phyloP scores from a whole-genome alignment of 2,888 invertebrate species.

The Cephus pulcher region DNA sequence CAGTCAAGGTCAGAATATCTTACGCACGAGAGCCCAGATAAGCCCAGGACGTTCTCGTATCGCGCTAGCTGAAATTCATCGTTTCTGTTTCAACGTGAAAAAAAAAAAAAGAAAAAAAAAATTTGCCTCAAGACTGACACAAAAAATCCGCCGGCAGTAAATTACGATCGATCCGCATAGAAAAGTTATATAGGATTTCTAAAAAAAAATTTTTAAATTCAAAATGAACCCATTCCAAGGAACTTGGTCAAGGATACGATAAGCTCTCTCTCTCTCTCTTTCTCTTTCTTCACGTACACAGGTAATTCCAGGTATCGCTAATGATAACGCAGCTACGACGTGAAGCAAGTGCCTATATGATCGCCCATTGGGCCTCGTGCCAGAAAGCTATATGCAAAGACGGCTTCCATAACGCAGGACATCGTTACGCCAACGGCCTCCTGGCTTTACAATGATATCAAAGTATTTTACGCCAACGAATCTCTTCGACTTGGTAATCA shows the following conservation, averaged over 20 bases:
- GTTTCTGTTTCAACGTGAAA: neutral
- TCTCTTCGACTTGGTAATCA: neutral
- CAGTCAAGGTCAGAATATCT: neutral
- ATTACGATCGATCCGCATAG: neutral
- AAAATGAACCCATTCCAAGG: neutral
- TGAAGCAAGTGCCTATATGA: neutral
- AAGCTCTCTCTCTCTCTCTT: neutral
- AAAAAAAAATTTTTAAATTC: no score
- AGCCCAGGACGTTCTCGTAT: neutral
- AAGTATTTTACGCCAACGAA: neutral
- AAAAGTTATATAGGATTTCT: neutral
- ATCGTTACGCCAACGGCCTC: neutral
- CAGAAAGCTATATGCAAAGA: neutral
- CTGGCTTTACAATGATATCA: neutral
- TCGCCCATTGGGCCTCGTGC: neutral
- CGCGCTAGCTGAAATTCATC: neutral
- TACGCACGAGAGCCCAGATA: neutral
- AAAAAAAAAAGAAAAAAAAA: neutral
- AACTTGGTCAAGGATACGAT: neutral
- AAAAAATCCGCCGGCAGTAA: neutral
- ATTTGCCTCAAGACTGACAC: neutral
- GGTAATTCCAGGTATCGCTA: neutral
- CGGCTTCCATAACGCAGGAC: neutral
- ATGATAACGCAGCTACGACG: neutral
- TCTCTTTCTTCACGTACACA: neutral